These are phyloP conservation scores for Abrostola triplasia DNA, from an alignment of 2,888 invertebrate species.

Conservation along the genomic window DNA sequence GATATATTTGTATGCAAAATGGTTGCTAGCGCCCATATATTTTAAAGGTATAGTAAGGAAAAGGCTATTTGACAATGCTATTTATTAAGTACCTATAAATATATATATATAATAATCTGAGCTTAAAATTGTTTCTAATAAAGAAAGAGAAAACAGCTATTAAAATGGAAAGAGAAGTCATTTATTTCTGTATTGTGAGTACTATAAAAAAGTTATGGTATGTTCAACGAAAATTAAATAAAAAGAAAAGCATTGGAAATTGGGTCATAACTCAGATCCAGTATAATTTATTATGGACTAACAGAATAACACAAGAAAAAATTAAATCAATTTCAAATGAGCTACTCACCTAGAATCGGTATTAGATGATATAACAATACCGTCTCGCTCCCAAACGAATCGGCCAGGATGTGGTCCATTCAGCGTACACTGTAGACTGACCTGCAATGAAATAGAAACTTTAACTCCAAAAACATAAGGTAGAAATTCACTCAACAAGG, in stretches of 20 bases:
- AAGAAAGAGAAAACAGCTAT: too few species aligned
- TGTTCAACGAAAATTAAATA: too few species aligned
- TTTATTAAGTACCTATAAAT: too few species aligned
- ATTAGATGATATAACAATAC: constrained; percentile 81
- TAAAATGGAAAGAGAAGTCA: too few species aligned
- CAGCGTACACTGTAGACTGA: constrained; percentile 80
- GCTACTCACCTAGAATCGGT: constrained; percentile 80
- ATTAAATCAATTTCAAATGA: neutral
- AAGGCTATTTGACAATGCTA: neutral
- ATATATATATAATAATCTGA: too few species aligned
- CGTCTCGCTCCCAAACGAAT: constrained; percentile 84
- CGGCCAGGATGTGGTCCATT: constrained; percentile 80
- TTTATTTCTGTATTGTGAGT: too few species aligned
- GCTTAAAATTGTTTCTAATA: too few species aligned
- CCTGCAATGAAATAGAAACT: constrained; percentile 63
- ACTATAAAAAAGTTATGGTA: too few species aligned
- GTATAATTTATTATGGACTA: too few species aligned
- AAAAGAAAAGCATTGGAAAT: too few species aligned
- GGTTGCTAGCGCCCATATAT: too few species aligned
- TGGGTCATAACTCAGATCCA: neutral
- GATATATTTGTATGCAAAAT: neutral
- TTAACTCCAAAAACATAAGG: constrained; percentile 35
- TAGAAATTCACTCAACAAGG: constrained; percentile 1
- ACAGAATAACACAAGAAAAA: too few species aligned
- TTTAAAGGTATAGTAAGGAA: neutral